Evolutionary conservation across 2,113 vertebrate species (phyloP), one percentile per base, ranked within the genome.

Genomic region (Nibea albiflora): DNA sequence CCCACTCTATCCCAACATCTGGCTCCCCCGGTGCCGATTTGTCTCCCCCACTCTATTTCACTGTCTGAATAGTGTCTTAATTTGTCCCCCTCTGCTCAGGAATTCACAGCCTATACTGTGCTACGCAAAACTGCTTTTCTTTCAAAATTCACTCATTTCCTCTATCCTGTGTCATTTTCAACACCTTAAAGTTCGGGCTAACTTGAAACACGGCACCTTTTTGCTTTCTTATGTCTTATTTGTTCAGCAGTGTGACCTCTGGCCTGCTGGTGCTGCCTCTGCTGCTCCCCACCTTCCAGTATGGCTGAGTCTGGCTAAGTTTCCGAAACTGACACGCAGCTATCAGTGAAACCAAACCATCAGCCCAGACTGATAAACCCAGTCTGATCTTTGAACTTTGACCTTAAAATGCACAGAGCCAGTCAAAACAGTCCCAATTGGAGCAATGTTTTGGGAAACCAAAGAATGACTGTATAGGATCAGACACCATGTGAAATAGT

Each of bases 321-420:
- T 83, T 6, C 73, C 86, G 86, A 94, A 93, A 83, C 92, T 35
- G 87, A 93, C 84, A 85, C 88, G 60, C 26, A 77, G 64, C 63
- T 86, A 84, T 87, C 76, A 57, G 16, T 81, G 82, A 75, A 90
- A 89, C 86, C 90, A 85, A 87, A 81, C 90, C 93, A 85, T 92
- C 90, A 66, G 66, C 57, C 35, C 74, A 46, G 28, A 44, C 82
- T 76, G 94, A 94, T 94, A 92, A 96, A 70, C 87, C 20, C 67
- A 61, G 76, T 72, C 84, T 92, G 89, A 92, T 80, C 85, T 90
- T 82, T 89, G 67, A 87, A 87, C 90, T 69, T 73, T 35, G 39
- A 77, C 52, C 73, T 81, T 53, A 57, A 57, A 73, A 50, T 73
- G 79, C 72, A 77, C 56, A 28, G 52, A 81, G 76, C 17, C 81